Percentiles rank a stretch among this genome's conserved stretches.
phyloP scores from a whole-genome alignment of 2,797 vertebrate genomes.

The Anguilla obscura region DNA sequence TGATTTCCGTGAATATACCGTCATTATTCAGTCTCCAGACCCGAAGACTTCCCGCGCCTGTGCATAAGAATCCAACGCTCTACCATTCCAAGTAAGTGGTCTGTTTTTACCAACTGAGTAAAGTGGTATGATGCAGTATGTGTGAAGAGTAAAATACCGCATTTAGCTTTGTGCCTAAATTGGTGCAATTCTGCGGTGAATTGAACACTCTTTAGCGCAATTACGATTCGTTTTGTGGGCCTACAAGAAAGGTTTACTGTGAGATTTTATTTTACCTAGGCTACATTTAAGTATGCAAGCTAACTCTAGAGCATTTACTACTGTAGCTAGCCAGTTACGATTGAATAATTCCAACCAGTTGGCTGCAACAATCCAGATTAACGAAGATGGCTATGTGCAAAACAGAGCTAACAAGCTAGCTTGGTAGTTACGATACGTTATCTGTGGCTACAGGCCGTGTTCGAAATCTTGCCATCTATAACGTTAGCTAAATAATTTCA shows the following conservation, averaged over 20 bases:
- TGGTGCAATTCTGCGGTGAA: not conserved
- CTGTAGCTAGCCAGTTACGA: not conserved
- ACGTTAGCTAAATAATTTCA: not conserved
- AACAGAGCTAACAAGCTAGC: not conserved
- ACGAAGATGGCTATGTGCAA: not conserved
- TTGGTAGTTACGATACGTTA: not conserved
- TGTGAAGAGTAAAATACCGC: not conserved
- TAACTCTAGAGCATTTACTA: not conserved
- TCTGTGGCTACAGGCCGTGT: not conserved
- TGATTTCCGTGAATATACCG: not conserved
- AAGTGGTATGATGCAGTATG: not conserved
- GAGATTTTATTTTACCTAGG: not conserved
- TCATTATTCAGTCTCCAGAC: not conserved
- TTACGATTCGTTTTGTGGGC: not conserved
- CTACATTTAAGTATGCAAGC: not conserved
- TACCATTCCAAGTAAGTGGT: constrained; percentile 8
- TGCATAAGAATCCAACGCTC: not conserved
- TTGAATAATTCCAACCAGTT: not conserved
- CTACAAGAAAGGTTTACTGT: not conserved
- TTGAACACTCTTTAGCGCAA: not conserved
- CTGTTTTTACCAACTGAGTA: not conserved
- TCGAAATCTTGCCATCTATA: not conserved
- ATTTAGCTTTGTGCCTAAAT: not conserved
- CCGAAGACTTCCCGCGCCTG: constrained; percentile 26
- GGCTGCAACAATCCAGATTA: not conserved